A percentile compares a stretch with the other conserved stretches of the same genome.
Evolutionary conservation across 2,113 vertebrate genomes (phyloP).

Genomic region (Galeopterus variegatus): DNA sequence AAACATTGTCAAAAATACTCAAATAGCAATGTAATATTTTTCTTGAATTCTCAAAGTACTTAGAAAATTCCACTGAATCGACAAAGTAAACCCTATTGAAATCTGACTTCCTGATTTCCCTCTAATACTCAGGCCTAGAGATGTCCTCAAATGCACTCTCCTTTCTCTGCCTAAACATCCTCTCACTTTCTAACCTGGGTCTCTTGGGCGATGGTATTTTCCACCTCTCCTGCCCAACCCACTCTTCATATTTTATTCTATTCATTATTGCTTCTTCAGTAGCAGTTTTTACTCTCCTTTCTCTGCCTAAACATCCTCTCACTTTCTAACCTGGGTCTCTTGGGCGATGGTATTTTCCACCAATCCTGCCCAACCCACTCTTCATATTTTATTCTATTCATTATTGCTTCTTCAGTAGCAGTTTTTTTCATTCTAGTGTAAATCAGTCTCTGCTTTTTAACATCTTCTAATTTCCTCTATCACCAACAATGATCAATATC

Average conservation of each 20-base stretch:
- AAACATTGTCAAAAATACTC: not conserved
- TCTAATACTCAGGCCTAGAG: not conserved
- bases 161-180: not conserved
- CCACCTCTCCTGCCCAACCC: fast-evolving
- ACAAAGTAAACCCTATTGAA: not conserved
- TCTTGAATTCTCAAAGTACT: conserved; percentile 6
- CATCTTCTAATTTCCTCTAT: not conserved
- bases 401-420: not conserved
- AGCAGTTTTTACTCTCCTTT: not conserved
- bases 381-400: not conserved
- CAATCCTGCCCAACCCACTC: fast-evolving
- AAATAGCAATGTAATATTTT: not conserved
- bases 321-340: not conserved
- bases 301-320: not conserved
- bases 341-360: not conserved
- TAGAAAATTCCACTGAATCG: not conserved
- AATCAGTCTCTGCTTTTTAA: not conserved
- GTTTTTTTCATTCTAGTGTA: not conserved
- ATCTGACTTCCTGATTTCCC: not conserved
- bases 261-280: not conserved
- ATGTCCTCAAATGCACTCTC: not conserved
- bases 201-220: not conserved
- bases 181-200: not conserved
- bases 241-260: not conserved
- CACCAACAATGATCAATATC: not conserved